Conservation (phyloP, 2,113 vertebrate species). For the Cheirogaleus medius region DNA sequence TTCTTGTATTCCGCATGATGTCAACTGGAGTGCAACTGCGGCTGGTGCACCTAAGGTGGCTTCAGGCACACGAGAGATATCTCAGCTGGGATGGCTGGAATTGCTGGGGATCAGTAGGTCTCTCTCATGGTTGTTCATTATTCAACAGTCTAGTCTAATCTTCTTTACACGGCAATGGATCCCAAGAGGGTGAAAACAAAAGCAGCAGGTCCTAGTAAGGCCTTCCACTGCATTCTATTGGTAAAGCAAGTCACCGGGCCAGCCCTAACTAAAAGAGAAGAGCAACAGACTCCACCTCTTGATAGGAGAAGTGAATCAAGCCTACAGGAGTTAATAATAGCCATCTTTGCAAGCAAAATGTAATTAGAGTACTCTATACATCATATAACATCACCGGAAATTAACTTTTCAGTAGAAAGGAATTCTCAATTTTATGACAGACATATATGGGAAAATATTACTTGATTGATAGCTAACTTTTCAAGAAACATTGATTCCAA, state of each 20-base stretch:
- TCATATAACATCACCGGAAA: not conserved
- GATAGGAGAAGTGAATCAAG: not conserved
- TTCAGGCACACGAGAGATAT: not conserved
- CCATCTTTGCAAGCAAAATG: not conserved
- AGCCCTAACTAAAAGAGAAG: not conserved
- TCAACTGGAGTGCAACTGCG: not conserved
- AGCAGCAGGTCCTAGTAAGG: not conserved
- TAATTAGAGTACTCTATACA: too few relatives aligned
- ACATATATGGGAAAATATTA: not conserved
- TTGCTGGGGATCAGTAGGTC: not conserved
- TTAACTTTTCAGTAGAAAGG: not conserved
- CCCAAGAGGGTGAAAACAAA: not conserved
- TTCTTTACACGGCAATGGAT: not conserved
- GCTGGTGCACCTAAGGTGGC: not conserved
- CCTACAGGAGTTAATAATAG: not conserved
- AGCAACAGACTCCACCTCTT: not conserved
- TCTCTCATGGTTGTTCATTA: not conserved
- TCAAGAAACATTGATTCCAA: not conserved
- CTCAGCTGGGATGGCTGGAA: not conserved
- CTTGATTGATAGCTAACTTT: not conserved
- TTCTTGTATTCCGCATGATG: not conserved
- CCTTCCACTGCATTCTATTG: not conserved
- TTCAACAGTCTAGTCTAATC: not conserved
- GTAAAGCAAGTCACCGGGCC: not conserved
- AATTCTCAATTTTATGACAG: conserved; percentile 20